Base-by-base conservation (phyloP, 2,888 invertebrate species). In the Aradus depressus region DNA sequence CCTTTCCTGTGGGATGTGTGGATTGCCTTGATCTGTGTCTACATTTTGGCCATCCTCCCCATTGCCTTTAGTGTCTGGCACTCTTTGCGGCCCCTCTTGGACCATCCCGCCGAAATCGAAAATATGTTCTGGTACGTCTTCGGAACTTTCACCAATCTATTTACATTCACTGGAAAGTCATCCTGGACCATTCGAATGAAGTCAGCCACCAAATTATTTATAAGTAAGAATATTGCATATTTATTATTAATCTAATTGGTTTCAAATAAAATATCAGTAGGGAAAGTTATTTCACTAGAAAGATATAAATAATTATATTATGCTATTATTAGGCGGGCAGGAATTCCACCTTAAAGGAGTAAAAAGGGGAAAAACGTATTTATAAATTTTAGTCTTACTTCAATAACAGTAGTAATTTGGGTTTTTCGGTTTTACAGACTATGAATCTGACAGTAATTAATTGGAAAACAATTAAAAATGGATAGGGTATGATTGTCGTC, bases 101-200 rank as follows among this genome's bases (percentile, higher is more conserved):
- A 78, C 34, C 76, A 80, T 59, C 80, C 80, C 52, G 78, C 79
- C 44, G 81, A 84, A 69, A 70, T 85, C 31, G 84, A 84, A 67
- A 82, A 84, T 61, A 85, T 86, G 84, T 86, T 86, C 65, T 87
- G 86, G 86, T 85, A 84, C 63, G 84, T 87, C 49, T 87, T 85
- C 61, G 85, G 86, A 4, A 86, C 85, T 37, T 87, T 86, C 63
- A 87, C 87, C 0, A 87, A 87, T 62, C 80, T 81, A 59, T 83
- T 87, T 61, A 80, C 81, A 4, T 65, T 68, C 52, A 60, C 59
- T 34, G 81, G 82, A 0, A 74, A 74, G 62, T 75, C 77, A 60
- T 80, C 83, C 10, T 86, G 82, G 83, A 77, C 76, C 57, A 79
- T 73, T 63, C 77, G 79, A 2, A 73, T 72, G 41, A 83, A 81